These are phyloP conservation scores for Callinectes sapidus DNA, from an alignment of 2,888 invertebrate genomes.

Conservation along the genomic window DNA sequence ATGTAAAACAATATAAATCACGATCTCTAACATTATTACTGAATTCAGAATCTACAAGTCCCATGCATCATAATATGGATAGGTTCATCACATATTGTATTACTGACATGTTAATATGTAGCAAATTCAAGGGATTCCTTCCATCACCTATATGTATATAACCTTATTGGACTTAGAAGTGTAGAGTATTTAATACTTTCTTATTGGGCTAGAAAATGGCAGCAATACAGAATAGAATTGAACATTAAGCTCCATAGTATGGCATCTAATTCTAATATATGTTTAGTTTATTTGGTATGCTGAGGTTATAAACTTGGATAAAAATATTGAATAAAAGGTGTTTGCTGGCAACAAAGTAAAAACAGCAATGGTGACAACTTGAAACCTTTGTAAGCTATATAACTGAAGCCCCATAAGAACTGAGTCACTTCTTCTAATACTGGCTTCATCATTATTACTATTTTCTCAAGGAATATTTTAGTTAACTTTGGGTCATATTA, in stretches of 20 bases:
- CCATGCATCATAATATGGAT: conserved; percentile 54
- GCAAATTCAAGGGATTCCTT: conserved; percentile 53
- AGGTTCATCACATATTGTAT: conserved; percentile 47
- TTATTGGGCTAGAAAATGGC: conserved; percentile 63
- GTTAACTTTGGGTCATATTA: conserved; percentile 58
- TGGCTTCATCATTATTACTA: conserved; percentile 50
- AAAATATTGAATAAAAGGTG: conserved; percentile 20
- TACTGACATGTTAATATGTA: conserved; percentile 46
- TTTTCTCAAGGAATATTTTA: conserved; percentile 41
- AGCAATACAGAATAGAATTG: conserved; percentile 60
- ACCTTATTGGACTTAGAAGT: conserved; percentile 53
- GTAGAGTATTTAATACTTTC: conserved; percentile 66
- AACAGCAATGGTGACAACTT: conserved; percentile 45
- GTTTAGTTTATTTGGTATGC: conserved; percentile 67
- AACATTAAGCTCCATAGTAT: conserved; percentile 66
- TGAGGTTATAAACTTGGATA: conserved; percentile 64
- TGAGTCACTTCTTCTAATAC: conserved; percentile 44
- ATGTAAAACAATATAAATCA: conserved; percentile 49
- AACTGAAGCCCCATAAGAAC: conserved; percentile 52
- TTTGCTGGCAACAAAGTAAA: conserved; percentile 44
- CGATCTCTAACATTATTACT: conserved; percentile 46
- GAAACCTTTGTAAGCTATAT: conserved; percentile 28
- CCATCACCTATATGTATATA: conserved; percentile 45
- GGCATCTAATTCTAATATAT: conserved; percentile 66
- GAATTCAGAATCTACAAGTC: conserved; percentile 51